Evolutionary conservation across 2,797 vertebrate species (phyloP).

Genomic region (Gallirallus australis): DNA sequence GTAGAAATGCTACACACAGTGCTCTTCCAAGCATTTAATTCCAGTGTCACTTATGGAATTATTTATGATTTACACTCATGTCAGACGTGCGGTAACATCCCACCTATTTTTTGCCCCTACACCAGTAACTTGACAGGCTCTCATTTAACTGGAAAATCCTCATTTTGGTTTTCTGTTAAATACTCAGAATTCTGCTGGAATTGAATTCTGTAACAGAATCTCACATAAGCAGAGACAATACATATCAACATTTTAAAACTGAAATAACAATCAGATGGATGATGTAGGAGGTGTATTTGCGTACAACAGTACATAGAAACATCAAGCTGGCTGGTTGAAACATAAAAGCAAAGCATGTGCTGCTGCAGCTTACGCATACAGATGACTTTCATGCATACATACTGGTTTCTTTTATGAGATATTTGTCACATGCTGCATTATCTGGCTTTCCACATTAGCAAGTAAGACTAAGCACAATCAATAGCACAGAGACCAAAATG

Average conservation of each 20-base stretch:
- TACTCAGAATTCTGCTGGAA: background rate
- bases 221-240: background rate
- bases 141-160: background rate
- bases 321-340: conserved; percentile 33
- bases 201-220: background rate
- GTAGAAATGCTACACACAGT: background rate
- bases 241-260: conserved; percentile 48
- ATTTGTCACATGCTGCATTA: conserved; percentile 68
- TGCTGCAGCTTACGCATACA: conserved; percentile 24
- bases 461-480: conserved; percentile 71
- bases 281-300: conserved; percentile 60
- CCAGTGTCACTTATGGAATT: background rate
- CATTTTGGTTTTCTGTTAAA: background rate
- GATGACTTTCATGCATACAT: conserved; percentile 51
- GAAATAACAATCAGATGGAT: conserved; percentile 65
- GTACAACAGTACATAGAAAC: conserved; percentile 70
- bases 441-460: conserved; percentile 80
- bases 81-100: background rate
- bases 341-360: conserved; percentile 44
- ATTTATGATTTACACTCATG: background rate
- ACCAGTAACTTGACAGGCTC: background rate
- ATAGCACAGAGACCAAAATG: conserved; percentile 70
- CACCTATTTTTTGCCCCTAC: background rate
- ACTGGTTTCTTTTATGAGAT: conserved; percentile 51
- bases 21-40: background rate